These are phyloP conservation scores for Zhengitettix transpicula DNA, from an alignment of 2,888 invertebrate species.

Conservation along the genomic window DNA sequence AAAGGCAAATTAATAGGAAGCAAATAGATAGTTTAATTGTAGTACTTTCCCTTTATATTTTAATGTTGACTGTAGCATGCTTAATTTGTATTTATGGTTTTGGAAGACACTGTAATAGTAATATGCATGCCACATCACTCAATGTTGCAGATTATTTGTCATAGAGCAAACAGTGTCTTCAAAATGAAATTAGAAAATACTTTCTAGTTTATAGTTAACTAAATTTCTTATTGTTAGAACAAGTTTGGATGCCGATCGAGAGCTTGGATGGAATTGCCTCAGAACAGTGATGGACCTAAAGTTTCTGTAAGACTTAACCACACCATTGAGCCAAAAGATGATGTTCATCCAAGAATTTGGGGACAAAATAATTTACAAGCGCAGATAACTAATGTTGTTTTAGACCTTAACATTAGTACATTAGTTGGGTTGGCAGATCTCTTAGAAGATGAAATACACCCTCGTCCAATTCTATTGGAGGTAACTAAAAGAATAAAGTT, in stretches of 20 bases:
- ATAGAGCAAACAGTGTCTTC: too few species aligned
- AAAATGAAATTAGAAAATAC: neutral
- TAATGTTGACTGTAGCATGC: too few species aligned
- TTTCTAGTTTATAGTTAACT: neutral
- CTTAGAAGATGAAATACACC: conserved; percentile 71
- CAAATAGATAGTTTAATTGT: too few species aligned
- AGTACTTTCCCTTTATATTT: too few species aligned
- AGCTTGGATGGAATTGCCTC: conserved; percentile 54
- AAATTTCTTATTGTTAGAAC: conserved; percentile 31
- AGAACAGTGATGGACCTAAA: conserved; percentile 32
- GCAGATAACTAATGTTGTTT: conserved; percentile 42
- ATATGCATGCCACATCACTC: too few species aligned
- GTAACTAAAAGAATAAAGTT: conserved; percentile 27
- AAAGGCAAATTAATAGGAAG: too few species aligned
- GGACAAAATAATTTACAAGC: conserved; percentile 37
- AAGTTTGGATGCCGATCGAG: conserved; percentile 69
- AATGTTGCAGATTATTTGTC: too few species aligned
- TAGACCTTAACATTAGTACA: conserved; percentile 65
- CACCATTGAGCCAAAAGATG: conserved; percentile 9
- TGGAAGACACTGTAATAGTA: too few species aligned
- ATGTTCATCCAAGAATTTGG: conserved; percentile 13
- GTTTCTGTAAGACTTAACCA: conserved; percentile 46
- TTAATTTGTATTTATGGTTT: too few species aligned
- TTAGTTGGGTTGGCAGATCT: conserved; percentile 66
- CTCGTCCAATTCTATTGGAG: conserved; percentile 65